phyloP scores from a whole-genome alignment of 2,888 invertebrate genomes.

The Lysandra coridon region DNA sequence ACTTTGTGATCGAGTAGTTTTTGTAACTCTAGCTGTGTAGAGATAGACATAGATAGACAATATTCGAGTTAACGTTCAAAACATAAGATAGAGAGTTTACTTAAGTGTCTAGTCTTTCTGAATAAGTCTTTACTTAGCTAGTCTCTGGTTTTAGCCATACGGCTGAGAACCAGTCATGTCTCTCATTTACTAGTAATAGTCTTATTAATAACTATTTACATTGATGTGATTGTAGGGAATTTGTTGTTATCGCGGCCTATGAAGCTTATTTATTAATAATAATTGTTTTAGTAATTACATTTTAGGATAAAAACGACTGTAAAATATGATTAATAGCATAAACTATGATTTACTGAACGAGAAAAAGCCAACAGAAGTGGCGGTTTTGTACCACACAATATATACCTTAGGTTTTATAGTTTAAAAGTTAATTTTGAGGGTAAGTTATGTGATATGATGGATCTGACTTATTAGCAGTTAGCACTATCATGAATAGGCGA shows the following conservation, averaged over 20 bases:
- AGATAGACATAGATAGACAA: slow-evolving; percentile 41
- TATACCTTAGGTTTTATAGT: background rate
- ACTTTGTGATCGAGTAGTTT: slow-evolving; percentile 63
- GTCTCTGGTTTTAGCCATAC: background rate
- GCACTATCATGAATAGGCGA: background rate
- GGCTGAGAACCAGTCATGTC: background rate
- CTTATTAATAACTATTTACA: background rate
- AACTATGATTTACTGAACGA: background rate
- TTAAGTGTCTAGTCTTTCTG: slow-evolving; percentile 33
- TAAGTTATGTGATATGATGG: background rate
- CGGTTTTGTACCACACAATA: background rate
- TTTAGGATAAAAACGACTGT: background rate
- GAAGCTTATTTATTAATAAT: slow-evolving; percentile 3
- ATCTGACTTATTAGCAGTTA: background rate
- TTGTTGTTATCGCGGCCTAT: background rate
- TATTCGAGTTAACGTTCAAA: slow-evolving; percentile 38
- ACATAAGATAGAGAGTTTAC: slow-evolving; percentile 37
- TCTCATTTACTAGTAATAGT: background rate
- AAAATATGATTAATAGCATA: background rate
- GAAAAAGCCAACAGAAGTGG: background rate
- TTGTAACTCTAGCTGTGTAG: slow-evolving; percentile 51
- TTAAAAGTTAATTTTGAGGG: background rate
- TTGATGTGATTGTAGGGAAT: slow-evolving; percentile 3
- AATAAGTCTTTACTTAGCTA: background rate
- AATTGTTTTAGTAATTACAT: slow-evolving; percentile 1